Conservation (phyloP, 2,797 vertebrate genomes). For the Anguilla obscura region DNA sequence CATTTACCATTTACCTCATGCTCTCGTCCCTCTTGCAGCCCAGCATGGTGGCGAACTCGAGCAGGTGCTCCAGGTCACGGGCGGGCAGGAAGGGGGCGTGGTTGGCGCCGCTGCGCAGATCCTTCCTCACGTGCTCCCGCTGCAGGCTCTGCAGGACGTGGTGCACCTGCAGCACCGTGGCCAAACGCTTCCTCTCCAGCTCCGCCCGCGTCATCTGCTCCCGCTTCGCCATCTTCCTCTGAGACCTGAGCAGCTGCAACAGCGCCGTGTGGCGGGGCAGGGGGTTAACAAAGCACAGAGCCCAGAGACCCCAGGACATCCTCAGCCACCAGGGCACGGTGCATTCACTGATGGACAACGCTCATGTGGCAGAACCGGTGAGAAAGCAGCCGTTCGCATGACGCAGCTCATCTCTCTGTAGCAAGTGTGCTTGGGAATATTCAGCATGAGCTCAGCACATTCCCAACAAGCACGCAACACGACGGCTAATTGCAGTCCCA, state of each 20-base stretch:
- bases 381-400: background rate
- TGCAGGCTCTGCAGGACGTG: slow-evolving; percentile 83
- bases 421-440: background rate
- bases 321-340: background rate
- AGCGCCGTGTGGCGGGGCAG: background rate
- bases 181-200: slow-evolving; percentile 79
- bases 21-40: slow-evolving; percentile 76
- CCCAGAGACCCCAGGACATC: background rate
- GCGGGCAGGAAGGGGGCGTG: slow-evolving; percentile 77
- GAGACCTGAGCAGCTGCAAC: slow-evolving; percentile 83
- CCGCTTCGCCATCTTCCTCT: slow-evolving; percentile 79
- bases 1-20: too few relatives aligned
- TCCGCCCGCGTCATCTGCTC: slow-evolving; percentile 78
- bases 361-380: background rate
- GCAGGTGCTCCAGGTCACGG: slow-evolving; percentile 81
- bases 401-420: background rate
- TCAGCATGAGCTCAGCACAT: background rate
- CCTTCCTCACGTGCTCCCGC: slow-evolving; percentile 80
- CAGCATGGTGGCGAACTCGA: slow-evolving; percentile 78
- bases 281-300: background rate
- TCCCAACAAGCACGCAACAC: background rate
- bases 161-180: slow-evolving; percentile 84
- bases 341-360: background rate
- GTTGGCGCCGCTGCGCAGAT: slow-evolving; percentile 78
- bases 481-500: background rate